Percentiles rank a stretch among this genome's conserved stretches.
Evolutionary conservation across 2,797 vertebrate genomes (phyloP).

Genomic region (Acanthurus leucopareius): DNA sequence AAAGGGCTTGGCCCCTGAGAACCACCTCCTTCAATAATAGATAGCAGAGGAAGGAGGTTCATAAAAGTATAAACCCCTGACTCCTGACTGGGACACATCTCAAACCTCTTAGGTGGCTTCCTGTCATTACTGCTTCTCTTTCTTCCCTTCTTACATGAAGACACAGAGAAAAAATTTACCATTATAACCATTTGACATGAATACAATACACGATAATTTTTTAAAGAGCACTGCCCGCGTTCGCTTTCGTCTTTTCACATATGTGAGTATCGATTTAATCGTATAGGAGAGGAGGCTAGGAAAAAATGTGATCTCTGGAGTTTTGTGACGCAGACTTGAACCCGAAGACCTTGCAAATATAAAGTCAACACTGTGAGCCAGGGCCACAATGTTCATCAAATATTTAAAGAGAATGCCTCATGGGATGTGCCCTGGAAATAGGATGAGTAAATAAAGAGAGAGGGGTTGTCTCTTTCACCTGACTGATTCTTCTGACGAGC

Average conservation of each 20-base stretch:
- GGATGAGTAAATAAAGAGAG: conserved; percentile 82
- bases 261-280: background rate
- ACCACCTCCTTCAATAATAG: conserved; percentile 82
- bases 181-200: conserved; percentile 2
- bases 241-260: background rate
- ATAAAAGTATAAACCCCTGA: conserved; percentile 85
- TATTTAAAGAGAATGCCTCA: conserved; percentile 82
- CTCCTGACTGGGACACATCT: conserved; percentile 61
- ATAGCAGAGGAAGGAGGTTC: conserved; percentile 77
- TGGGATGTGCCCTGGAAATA: conserved; percentile 80
- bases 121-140: conserved; percentile 37
- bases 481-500: conserved; percentile 80
- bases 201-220: background rate
- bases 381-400: conserved; percentile 80
- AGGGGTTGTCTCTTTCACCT: conserved; percentile 85
- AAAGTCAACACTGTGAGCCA: conserved; percentile 70
- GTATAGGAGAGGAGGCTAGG: background rate
- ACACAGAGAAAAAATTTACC: background rate
- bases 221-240: background rate
- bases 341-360: conserved; percentile 65
- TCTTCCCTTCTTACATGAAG: background rate
- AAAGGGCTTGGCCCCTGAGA: conserved; percentile 72
- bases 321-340: conserved; percentile 46
- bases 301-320: conserved; percentile 1
- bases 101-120: conserved; percentile 51